Percentiles rank a stretch among this genome's conserved stretches.
Conservation (phyloP, 1,140 invertebrate species). For the Diorhabda elongata region DNA sequence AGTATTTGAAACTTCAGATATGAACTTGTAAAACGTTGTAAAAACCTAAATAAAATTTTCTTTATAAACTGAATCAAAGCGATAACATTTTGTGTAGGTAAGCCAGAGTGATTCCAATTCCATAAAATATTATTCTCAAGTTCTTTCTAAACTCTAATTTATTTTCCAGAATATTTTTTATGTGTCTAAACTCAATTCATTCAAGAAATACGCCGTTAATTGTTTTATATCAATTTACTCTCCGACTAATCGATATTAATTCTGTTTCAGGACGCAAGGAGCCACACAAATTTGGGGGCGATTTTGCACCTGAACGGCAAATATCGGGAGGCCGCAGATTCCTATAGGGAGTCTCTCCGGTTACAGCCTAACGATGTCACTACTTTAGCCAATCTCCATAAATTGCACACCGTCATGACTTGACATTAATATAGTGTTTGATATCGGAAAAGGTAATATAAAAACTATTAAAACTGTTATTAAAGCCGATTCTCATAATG, state of each 20-base stretch:
- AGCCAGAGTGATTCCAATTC: no score
- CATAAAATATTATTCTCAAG: no score
- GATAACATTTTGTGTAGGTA: no score
- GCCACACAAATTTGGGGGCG: conserved; percentile 89
- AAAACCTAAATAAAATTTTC: no score
- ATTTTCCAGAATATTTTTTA: no score
- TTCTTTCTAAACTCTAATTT: no score
- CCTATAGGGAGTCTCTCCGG: conserved; percentile 76
- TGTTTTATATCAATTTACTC: neutral
- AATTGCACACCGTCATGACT: conserved; percentile 61
- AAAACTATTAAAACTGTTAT: neutral
- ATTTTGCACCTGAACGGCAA: conserved; percentile 90
- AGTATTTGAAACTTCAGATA: no score
- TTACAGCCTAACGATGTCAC: conserved; percentile 82
- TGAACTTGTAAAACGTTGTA: no score
- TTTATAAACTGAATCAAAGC: no score
- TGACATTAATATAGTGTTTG: conserved; percentile 42
- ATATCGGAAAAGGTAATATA: neutral
- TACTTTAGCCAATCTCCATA: conserved; percentile 82
- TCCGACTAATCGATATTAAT: conserved; percentile 6
- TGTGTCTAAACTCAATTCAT: no score
- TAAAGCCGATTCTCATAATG: conserved; percentile 12
- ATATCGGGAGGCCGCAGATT: conserved; percentile 75
- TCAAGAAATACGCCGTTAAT: no score
- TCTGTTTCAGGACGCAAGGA: conserved; percentile 70